Evolutionary conservation across 2,888 invertebrate genomes (phyloP), one percentile per base, ranked within the genome.

Genomic region (Artemia sp.): DNA sequence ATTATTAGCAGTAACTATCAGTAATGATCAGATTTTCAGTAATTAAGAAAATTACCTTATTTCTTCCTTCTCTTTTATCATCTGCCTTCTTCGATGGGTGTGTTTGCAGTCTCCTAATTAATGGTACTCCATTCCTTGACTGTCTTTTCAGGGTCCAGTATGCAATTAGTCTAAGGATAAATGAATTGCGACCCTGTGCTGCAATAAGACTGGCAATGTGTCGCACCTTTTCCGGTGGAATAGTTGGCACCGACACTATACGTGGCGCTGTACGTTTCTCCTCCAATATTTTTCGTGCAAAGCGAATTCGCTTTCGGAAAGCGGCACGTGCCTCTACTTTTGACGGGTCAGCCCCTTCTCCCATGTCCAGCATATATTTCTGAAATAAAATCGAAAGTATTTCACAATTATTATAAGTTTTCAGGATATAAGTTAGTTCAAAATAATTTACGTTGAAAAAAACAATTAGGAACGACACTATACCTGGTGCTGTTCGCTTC

Each of bases 101-200:
- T 78, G 77, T 74, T 76, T 92, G 92, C 51, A 93, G 80, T 8
- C 96, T 81, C 66, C 96, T 80, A 71, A 98, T 79, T 71, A 98
- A 81, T 0, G 98, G 97, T 10, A 96, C 96, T 0, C 98, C 98
- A 76, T 96, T 95, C 68, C 97, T 81, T 72, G 89, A 89, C 77
- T 94, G 92, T 1, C 98, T 81, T 78, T 98, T 98, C 66, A 97
- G 80, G 6, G 93, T 96, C 98, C 98, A 98, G 77, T 96, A 98
- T 0, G 93, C 90, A 70, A 96, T 86, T 12, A 98, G 81, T 5
- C 92, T 83, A 76, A 90, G 89, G 75, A 96, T 86, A 75, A 97
- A 88, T 74, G 89, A 87, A 50, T 89, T 87, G 72, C 89, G 85
- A 93, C 89, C 76, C 91, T 78, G 12, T 84, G 83, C 0, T 51